These are phyloP conservation scores for Strigops habroptila DNA, from an alignment of 2,113 vertebrate genomes.

Conservation along the genomic window DNA sequence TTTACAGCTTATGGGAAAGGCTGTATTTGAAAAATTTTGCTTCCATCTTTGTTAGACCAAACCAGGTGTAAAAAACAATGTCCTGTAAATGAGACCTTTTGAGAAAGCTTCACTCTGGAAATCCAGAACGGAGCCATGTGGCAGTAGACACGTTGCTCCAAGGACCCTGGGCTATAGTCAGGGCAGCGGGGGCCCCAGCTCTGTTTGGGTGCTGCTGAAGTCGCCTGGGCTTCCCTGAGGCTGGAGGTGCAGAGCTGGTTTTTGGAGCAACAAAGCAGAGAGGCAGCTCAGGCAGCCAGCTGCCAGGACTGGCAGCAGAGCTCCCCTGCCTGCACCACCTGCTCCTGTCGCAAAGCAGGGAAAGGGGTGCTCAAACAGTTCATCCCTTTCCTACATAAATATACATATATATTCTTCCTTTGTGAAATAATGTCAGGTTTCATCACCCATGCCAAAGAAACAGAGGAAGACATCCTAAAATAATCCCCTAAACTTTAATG, in stretches of 20 bases:
- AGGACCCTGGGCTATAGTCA: background rate
- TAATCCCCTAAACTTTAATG: background rate
- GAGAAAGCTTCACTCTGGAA: background rate
- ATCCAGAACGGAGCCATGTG: background rate
- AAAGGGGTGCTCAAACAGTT: background rate
- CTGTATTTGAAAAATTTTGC: background rate
- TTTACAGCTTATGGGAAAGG: background rate
- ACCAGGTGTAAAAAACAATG: background rate
- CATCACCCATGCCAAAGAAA: background rate
- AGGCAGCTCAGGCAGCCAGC: accelerated
- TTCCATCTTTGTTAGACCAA: background rate
- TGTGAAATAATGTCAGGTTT: background rate
- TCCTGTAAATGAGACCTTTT: background rate
- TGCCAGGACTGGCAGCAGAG: background rate
- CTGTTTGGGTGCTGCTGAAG: background rate
- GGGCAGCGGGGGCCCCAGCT: background rate
- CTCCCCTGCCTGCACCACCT: background rate
- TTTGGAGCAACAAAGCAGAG: background rate
- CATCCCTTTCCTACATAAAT: background rate
- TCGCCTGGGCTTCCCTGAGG: accelerated
- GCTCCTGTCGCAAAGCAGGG: background rate
- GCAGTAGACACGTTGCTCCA: background rate
- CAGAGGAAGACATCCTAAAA: background rate
- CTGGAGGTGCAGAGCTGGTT: background rate
- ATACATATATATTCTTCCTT: background rate